phyloP scores from a whole-genome alignment of 2,797 vertebrate species.

The Esox lucius region DNA sequence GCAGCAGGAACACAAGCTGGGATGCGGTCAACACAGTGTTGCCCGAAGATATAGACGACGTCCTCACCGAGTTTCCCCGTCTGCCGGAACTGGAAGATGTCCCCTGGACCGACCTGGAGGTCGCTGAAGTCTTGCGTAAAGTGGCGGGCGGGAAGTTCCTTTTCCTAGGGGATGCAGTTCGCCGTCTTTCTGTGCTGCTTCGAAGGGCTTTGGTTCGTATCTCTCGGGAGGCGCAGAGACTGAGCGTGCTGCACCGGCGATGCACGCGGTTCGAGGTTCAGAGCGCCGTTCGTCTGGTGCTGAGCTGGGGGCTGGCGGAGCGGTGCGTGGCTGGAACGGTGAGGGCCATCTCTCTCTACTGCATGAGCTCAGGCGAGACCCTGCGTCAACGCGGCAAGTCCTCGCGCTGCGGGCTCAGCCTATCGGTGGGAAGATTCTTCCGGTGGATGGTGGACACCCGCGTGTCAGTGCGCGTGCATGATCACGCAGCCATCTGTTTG shows the following conservation, averaged over 20 bases:
- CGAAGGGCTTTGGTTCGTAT: constrained; percentile 85
- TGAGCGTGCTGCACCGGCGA: constrained; percentile 86
- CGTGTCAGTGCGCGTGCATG: constrained; percentile 89
- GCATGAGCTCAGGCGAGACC: constrained; percentile 88
- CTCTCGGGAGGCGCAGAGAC: constrained; percentile 86
- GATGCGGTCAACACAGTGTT: constrained; percentile 88
- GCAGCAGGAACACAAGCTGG: constrained; percentile 92
- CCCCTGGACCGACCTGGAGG: constrained; percentile 88
- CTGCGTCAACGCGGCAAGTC: constrained; percentile 81
- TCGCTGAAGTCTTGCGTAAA: constrained; percentile 76
- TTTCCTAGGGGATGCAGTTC: constrained; percentile 78
- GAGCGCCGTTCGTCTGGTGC: constrained; percentile 84
- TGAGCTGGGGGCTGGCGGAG: constrained; percentile 86
- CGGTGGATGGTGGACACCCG: constrained; percentile 97
- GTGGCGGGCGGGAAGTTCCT: constrained; percentile 51
- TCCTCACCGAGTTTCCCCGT: constrained; percentile 83
- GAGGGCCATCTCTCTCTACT: constrained; percentile 85
- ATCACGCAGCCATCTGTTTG: constrained; percentile 88
- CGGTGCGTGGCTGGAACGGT: constrained; percentile 79
- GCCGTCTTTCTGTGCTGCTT: constrained; percentile 78
- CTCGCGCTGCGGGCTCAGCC: constrained; percentile 82
- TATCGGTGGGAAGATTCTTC: constrained; percentile 91
- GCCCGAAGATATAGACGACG: constrained; percentile 85
- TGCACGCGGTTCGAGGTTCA: constrained; percentile 92
- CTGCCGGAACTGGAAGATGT: constrained; percentile 91